Percentiles rank a stretch among this genome's conserved stretches.
These are phyloP conservation scores for Eublepharis macularius DNA, from an alignment of 2,113 vertebrate genomes.

Conservation along the genomic window DNA sequence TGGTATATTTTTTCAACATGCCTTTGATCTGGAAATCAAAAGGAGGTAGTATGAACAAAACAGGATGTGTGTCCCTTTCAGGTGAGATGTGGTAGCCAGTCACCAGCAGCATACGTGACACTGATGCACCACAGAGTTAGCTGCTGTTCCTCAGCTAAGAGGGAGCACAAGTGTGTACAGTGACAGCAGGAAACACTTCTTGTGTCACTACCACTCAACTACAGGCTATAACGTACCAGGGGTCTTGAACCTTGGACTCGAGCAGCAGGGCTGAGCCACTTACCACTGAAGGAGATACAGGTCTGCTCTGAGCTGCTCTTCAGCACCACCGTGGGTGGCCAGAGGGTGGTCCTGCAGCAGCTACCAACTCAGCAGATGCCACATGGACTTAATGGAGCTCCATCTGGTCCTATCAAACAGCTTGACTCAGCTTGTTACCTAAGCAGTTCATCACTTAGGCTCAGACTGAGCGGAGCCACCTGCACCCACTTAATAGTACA, in stretches of 20 bases:
- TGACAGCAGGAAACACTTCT: not conserved
- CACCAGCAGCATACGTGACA: not conserved
- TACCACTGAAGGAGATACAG: no score
- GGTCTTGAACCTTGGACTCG: not conserved
- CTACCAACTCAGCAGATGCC: no score
- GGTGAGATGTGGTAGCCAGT: not conserved
- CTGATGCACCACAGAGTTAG: not conserved
- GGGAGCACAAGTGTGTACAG: not conserved
- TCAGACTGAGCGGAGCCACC: no score
- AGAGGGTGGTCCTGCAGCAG: no score
- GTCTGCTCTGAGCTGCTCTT: no score
- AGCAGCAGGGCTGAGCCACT: no score
- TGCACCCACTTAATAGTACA: no score
- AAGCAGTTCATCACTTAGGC: no score
- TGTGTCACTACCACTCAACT: not conserved
- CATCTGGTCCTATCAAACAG: no score
- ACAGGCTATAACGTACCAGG: not conserved
- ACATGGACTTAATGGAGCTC: no score
- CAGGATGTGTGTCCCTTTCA: not conserved
- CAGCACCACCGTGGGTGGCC: no score
- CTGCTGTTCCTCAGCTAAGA: not conserved
- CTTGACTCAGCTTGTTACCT: no score
- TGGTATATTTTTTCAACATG: slow-evolving; percentile 74
- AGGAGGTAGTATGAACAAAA: not conserved
- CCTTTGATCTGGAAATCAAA: slow-evolving; percentile 74